Conservation (phyloP, 2,888 invertebrate species). For the Tenthredo mesomela region DNA sequence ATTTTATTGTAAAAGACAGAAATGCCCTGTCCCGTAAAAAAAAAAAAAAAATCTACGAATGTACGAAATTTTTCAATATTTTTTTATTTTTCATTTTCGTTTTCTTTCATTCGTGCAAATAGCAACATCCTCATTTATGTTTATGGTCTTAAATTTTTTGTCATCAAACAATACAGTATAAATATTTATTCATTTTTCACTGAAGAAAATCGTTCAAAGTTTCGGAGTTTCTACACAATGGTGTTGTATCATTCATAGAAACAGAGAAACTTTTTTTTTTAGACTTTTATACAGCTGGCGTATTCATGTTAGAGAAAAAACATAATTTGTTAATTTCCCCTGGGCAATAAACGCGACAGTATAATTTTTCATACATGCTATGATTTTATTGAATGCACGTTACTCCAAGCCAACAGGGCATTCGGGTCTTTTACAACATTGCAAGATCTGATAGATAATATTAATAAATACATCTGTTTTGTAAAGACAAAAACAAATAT, state of each 20-base stretch:
- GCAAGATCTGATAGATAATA: background rate
- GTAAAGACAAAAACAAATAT: background rate
- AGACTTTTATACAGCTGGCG: background rate
- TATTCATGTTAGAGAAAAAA: background rate
- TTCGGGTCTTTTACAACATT: constrained; percentile 34
- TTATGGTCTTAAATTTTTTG: constrained; percentile 27
- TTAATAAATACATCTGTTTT: background rate
- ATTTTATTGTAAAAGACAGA: constrained; percentile 23
- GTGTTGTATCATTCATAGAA: background rate
- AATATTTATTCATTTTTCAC: constrained; percentile 10
- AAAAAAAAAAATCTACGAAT: background rate
- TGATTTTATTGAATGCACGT: constrained; percentile 11
- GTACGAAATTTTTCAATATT: too few relatives aligned
- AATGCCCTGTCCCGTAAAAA: constrained; percentile 13
- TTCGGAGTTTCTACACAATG: background rate
- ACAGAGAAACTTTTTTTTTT: background rate
- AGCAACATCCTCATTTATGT: constrained; percentile 10
- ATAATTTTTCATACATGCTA: background rate
- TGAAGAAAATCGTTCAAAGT: background rate
- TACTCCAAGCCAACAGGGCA: constrained; percentile 42
- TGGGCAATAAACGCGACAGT: constrained; percentile 3
- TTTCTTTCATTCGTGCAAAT: background rate
- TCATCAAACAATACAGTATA: constrained; percentile 42
- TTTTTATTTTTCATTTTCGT: background rate
- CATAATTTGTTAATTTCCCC: background rate